Conservation (phyloP, 2,888 invertebrate genomes). For the Mythimna impura region DNA sequence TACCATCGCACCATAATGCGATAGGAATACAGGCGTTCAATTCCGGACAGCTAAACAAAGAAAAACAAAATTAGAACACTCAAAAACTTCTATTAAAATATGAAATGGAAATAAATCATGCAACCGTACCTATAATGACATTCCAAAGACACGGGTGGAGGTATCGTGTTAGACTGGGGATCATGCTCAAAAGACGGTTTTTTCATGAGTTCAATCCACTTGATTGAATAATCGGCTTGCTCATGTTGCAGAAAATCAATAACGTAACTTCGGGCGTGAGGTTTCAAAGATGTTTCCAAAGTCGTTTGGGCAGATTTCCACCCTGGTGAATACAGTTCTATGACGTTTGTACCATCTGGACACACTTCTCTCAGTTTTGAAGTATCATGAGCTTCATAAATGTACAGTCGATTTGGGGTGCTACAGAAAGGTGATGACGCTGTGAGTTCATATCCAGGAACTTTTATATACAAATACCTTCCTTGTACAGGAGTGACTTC, state of each 20-base stretch:
- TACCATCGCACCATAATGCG: conserved; percentile 95
- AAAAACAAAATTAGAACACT: conserved; percentile 5
- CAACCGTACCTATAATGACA: conserved; percentile 92
- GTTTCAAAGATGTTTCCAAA: conserved; percentile 86
- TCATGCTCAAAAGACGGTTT: conserved; percentile 89
- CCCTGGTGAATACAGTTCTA: conserved; percentile 94
- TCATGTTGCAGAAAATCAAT: conserved; percentile 94
- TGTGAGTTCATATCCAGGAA: conserved; percentile 92
- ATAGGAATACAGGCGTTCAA: conserved; percentile 95
- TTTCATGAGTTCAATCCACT: conserved; percentile 95
- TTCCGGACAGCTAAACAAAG: conserved; percentile 92
- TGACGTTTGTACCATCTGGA: conserved; percentile 89
- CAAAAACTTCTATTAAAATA: background rate
- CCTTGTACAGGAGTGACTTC: conserved; percentile 90
- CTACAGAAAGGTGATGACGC: conserved; percentile 90
- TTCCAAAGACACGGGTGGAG: conserved; percentile 89
- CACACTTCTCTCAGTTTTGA: conserved; percentile 92
- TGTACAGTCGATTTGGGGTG: conserved; percentile 93
- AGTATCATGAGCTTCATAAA: conserved; percentile 93
- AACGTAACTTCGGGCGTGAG: conserved; percentile 93
- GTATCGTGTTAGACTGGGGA: conserved; percentile 87
- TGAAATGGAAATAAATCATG: conserved; percentile 2
- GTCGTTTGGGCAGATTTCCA: conserved; percentile 90
- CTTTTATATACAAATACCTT: conserved; percentile 93
- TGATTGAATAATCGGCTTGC: conserved; percentile 93